Percentiles rank a stretch among this genome's conserved stretches.
Conservation (phyloP, 2,888 invertebrate species). For the Noctua janthina region DNA sequence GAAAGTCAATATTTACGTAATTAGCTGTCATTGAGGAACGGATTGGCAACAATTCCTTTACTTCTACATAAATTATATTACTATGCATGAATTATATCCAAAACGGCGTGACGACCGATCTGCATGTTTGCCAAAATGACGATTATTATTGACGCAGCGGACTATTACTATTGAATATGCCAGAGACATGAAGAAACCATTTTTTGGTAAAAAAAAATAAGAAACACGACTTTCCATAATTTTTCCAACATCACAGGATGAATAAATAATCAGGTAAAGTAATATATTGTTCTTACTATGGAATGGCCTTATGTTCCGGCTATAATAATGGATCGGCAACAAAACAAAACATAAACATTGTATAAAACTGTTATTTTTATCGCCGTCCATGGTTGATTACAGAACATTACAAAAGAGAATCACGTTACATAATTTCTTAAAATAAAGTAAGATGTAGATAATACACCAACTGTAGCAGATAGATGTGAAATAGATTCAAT, state of each 20-base stretch:
- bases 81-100: constrained; percentile 76
- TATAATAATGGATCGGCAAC: constrained; percentile 68
- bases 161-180: constrained; percentile 28
- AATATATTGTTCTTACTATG: constrained; percentile 35
- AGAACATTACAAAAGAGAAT: constrained; percentile 68
- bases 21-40: constrained; percentile 61
- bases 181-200: constrained; percentile 25
- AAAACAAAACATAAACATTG: constrained; percentile 69
- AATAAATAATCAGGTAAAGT: constrained; percentile 40
- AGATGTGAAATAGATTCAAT: constrained; percentile 68
- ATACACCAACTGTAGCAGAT: constrained; percentile 44
- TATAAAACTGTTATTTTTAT: constrained; percentile 76
- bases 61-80: constrained; percentile 79
- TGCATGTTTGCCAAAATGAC: constrained; percentile 80
- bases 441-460: constrained; percentile 39
- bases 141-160: constrained; percentile 71
- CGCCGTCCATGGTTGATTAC: constrained; percentile 72
- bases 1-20: constrained; percentile 36
- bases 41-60: constrained; percentile 77
- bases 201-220: constrained; percentile 31
- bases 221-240: constrained; percentile 10
- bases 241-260: constrained; percentile 19
- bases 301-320: constrained; percentile 51
- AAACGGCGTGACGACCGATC: constrained; percentile 69
- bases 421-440: constrained; percentile 42